phyloP scores from a whole-genome alignment of 1,140 invertebrate species.

The Cyclina sinensis region DNA sequence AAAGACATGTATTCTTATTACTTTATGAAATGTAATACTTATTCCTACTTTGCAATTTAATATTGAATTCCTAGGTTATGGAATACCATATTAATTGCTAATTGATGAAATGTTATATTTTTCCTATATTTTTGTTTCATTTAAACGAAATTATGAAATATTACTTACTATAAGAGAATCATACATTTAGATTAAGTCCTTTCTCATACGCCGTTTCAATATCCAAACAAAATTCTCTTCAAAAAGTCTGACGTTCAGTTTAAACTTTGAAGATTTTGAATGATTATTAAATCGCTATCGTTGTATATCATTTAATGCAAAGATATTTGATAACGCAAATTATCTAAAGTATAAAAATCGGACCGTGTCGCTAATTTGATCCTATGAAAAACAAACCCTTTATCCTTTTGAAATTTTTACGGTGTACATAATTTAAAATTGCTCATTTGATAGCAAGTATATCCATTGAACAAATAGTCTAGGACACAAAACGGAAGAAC shows the following conservation, averaged over 20 bases:
- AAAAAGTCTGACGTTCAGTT: neutral
- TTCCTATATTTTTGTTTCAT: too few species aligned
- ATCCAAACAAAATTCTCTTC: too few species aligned
- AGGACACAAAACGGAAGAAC: slow-evolving; percentile 5
- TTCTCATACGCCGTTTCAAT: too few species aligned
- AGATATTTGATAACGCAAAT: neutral
- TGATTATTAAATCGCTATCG: slow-evolving; percentile 14
- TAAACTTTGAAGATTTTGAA: neutral
- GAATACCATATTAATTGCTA: too few species aligned
- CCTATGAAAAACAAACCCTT: slow-evolving; percentile 41
- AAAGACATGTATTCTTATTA: too few species aligned
- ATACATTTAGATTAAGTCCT: too few species aligned
- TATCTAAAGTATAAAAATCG: neutral
- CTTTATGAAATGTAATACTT: too few species aligned
- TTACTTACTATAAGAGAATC: too few species aligned
- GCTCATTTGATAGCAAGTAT: neutral
- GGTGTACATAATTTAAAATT: slow-evolving; percentile 3
- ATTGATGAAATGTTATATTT: too few species aligned
- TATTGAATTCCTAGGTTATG: too few species aligned
- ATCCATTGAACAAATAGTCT: slow-evolving; percentile 14
- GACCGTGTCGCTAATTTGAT: slow-evolving; percentile 30
- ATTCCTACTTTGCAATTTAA: too few species aligned
- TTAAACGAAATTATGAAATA: too few species aligned
- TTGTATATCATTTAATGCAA: neutral
- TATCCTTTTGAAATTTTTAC: slow-evolving; percentile 2